phyloP scores from a whole-genome alignment of 2,797 vertebrate species.

The Microctenopoma stevenorrisi region DNA sequence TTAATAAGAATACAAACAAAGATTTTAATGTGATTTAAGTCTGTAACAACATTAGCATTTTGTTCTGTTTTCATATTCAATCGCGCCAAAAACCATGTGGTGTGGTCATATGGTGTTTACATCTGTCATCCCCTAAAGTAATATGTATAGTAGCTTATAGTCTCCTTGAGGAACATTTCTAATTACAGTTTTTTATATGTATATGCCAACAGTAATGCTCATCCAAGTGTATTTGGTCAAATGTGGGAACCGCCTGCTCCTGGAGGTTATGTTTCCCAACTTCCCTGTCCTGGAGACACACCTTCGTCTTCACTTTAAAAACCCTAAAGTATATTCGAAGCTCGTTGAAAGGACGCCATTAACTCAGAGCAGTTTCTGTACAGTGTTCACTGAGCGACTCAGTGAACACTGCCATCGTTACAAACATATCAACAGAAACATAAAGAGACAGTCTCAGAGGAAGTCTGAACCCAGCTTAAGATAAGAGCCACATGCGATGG shows the following conservation, averaged over 20 bases:
- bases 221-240: constrained; percentile 1
- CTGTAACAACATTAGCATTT: not conserved
- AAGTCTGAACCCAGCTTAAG: constrained; percentile 40
- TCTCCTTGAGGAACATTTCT: constrained; percentile 3
- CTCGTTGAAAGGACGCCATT: constrained; percentile 5
- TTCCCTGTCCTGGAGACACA: constrained; percentile 6
- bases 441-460: constrained; percentile 26
- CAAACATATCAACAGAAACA: constrained; percentile 17
- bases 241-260: not conserved
- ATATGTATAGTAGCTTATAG: not conserved
- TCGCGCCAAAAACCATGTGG: not conserved
- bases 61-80: not conserved
- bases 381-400: constrained; percentile 9
- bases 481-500: constrained; percentile 37
- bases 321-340: constrained; percentile 12
- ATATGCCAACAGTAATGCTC: not conserved
- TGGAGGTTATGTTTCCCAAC: constrained; percentile 1
- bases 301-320: constrained; percentile 13
- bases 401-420: constrained; percentile 26
- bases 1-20: not conserved
- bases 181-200: not conserved
- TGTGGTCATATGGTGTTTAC: constrained; percentile 9
- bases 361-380: constrained; percentile 32
- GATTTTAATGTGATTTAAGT: not conserved
- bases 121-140: not conserved